Conservation (phyloP, 92 coral and sea anemone species). For the Porites cylindrica region DNA sequence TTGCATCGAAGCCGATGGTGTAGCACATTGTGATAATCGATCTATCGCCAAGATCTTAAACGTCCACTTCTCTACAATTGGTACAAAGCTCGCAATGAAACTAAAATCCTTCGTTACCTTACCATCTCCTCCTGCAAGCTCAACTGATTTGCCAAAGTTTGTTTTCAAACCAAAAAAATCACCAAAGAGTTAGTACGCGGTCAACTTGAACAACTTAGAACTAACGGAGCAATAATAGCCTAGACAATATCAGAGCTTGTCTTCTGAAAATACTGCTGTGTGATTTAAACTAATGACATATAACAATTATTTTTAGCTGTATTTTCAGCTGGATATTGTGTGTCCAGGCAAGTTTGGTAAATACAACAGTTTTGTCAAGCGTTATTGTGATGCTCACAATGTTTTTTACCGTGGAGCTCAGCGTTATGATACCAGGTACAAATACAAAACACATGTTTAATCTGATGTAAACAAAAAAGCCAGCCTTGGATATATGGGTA, state of each 20-base stretch:
- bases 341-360: slow-evolving; percentile 93
- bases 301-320: slow-evolving; percentile 63
- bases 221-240: no score
- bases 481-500: no score
- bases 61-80: slow-evolving; percentile 56
- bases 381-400: slow-evolving; percentile 87
- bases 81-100: slow-evolving; percentile 23
- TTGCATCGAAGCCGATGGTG: slow-evolving; percentile 42
- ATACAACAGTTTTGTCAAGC: slow-evolving; percentile 78
- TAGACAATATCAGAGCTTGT: no score
- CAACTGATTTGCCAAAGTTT: background rate
- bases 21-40: slow-evolving; percentile 24
- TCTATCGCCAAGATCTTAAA: slow-evolving; percentile 57
- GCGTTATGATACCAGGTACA: slow-evolving; percentile 81
- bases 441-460: background rate
- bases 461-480: background rate
- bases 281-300: no score
- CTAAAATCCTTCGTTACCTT: slow-evolving; percentile 12
- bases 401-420: slow-evolving; percentile 62
- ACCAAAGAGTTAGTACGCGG: background rate
- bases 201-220: background rate
- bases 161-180: background rate
- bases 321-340: slow-evolving; percentile 88
- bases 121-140: background rate
- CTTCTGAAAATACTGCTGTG: no score